These are phyloP conservation scores for Plectropomus leopardus DNA, from an alignment of 2,113 vertebrate genomes.

Conservation along the genomic window DNA sequence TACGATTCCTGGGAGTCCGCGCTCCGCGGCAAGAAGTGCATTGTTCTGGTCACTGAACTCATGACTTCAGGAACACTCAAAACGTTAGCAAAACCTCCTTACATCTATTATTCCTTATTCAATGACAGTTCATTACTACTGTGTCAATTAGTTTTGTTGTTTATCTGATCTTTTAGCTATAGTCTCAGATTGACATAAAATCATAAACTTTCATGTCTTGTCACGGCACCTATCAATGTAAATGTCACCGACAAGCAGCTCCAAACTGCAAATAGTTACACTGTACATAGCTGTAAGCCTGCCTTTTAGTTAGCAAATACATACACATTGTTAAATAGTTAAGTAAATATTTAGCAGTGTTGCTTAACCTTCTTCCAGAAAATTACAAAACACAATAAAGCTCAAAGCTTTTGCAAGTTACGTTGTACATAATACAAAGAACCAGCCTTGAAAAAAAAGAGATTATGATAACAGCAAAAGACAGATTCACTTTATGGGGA, in stretches of 20 bases:
- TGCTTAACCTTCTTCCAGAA: neutral
- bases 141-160: neutral
- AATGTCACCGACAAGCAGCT: neutral
- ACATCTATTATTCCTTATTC: neutral
- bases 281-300: neutral
- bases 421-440: neutral
- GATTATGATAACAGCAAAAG: neutral
- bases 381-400: neutral
- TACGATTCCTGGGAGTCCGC: slow-evolving; percentile 96
- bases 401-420: neutral
- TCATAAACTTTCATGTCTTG: neutral
- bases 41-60: slow-evolving; percentile 95
- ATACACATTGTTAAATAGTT: neutral
- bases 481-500: neutral
- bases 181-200: neutral
- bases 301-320: neutral
- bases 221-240: neutral
- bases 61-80: slow-evolving; percentile 98
- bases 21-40: slow-evolving; percentile 94
- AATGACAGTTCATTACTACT: neutral
- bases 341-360: slow-evolving; percentile 16
- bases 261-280: neutral
- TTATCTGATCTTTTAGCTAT: neutral
- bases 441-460: neutral
- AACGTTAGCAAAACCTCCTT: slow-evolving; percentile 84